phyloP scores from a whole-genome alignment of 2,797 vertebrate species.

The Onychomys arenicola region DNA sequence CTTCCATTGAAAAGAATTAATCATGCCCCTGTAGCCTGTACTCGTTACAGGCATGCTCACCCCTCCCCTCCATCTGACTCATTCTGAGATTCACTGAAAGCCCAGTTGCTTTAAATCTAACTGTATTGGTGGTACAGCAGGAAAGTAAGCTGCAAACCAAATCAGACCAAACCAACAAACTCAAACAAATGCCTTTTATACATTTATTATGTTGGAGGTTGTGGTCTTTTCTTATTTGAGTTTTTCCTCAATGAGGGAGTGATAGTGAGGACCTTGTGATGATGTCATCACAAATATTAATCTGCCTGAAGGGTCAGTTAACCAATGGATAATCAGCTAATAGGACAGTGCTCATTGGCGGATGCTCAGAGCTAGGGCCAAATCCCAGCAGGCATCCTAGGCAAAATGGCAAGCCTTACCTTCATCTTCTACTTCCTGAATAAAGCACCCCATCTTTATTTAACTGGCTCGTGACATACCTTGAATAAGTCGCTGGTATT shows the following conservation, averaged over 20 bases:
- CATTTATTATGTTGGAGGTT: background rate
- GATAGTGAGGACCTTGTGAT: background rate
- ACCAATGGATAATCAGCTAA: conserved; percentile 48
- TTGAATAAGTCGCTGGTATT: background rate
- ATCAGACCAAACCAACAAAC: conserved; percentile 43
- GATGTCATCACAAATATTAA: conserved; percentile 57
- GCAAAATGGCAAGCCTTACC: background rate
- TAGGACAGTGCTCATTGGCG: background rate
- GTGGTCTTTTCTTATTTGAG: background rate
- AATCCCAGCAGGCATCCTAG: background rate
- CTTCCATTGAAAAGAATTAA: background rate
- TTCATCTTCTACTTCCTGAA: background rate
- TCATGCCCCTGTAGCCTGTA: background rate
- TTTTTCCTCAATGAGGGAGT: background rate
- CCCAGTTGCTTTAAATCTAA: conserved; percentile 16
- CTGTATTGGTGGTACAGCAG: background rate
- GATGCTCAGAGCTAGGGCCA: background rate
- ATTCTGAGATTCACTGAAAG: background rate
- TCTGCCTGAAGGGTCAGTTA: conserved; percentile 45
- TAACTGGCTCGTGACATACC: background rate
- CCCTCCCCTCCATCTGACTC: background rate
- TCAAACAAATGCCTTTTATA: conserved; percentile 6
- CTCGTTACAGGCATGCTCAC: background rate
- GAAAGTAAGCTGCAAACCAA: conserved; percentile 32
- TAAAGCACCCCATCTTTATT: background rate